phyloP scores from a whole-genome alignment of 92 coral and sea anemone genomes.

The Parazoanthus swiftii region DNA sequence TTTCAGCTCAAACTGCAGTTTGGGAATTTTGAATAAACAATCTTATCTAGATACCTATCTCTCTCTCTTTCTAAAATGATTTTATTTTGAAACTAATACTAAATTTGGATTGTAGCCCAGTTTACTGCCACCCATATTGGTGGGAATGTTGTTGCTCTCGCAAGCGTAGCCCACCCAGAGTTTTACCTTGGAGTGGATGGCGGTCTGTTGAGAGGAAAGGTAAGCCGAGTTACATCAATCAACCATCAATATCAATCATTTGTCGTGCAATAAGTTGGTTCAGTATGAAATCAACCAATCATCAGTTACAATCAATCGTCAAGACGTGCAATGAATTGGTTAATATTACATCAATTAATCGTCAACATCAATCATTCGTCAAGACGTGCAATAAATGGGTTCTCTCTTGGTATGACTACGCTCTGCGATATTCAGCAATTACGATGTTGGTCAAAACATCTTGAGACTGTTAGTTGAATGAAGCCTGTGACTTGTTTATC shows the following conservation, averaged over 20 bases:
- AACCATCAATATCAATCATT: not conserved
- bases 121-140: conserved; percentile 61
- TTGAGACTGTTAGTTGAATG: too few species aligned
- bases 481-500: too few species aligned
- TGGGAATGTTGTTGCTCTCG: conserved; percentile 59
- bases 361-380: not conserved
- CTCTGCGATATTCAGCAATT: too few species aligned
- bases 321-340: too few species aligned
- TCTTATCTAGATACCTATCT: too few species aligned
- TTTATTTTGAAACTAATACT: not conserved
- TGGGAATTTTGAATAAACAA: too few species aligned
- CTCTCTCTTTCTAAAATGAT: too few species aligned
- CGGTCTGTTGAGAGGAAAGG: conserved; percentile 56
- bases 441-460: too few species aligned
- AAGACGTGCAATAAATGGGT: too few species aligned
- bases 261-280: too few species aligned
- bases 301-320: not conserved
- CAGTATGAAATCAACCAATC: not conserved
- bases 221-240: not conserved
- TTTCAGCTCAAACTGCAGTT: too few species aligned
- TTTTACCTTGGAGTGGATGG: conserved; percentile 56
- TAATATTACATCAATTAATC: not conserved
- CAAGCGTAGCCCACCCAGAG: conserved; percentile 51
- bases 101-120: conserved; percentile 45
- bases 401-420: too few species aligned